Percentiles rank a stretch among this genome's conserved stretches.
phyloP scores from a whole-genome alignment of 2,888 invertebrate genomes.

The Drosophila mayaguana region DNA sequence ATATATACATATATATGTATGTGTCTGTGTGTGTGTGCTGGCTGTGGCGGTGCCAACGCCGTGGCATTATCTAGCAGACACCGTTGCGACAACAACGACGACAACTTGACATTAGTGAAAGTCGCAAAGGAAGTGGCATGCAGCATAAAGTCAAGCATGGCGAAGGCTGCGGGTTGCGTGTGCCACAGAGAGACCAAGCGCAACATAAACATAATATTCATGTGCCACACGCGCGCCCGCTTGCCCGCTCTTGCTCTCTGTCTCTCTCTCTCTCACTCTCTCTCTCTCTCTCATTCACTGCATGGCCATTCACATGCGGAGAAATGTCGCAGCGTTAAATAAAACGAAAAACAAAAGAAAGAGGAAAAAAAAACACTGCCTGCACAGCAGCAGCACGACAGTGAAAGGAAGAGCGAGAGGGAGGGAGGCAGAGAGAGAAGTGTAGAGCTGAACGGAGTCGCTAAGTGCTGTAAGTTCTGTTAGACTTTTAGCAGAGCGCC shows the following conservation, averaged over 20 bases:
- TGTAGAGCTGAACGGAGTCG: not conserved
- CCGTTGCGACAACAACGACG: slow-evolving; percentile 69
- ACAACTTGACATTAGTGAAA: slow-evolving; percentile 79
- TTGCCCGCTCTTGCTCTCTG: slow-evolving; percentile 37
- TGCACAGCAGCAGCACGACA: not conserved
- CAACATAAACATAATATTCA: slow-evolving; percentile 78
- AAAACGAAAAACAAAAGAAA: slow-evolving; percentile 32
- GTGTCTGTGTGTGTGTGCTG: slow-evolving; percentile 11
- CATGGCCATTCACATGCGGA: slow-evolving; percentile 23
- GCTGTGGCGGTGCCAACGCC: slow-evolving; percentile 40
- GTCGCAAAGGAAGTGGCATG: slow-evolving; percentile 79
- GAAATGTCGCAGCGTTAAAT: slow-evolving; percentile 53
- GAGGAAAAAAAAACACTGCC: slow-evolving; percentile 1
- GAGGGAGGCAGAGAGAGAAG: not conserved
- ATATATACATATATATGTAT: not conserved
- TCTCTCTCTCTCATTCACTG: slow-evolving; percentile 22
- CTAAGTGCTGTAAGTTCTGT: slow-evolving; percentile 11
- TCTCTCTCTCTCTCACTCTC: slow-evolving; percentile 25
- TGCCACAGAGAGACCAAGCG: slow-evolving; percentile 33
- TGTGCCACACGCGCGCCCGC: slow-evolving; percentile 66
- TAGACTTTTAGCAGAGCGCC: slow-evolving; percentile 29
- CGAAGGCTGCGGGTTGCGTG: slow-evolving; percentile 12
- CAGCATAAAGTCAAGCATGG: slow-evolving; percentile 62
- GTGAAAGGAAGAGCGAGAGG: not conserved
- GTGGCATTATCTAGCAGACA: slow-evolving; percentile 78